Evolutionary conservation across 1,140 invertebrate genomes (phyloP), one percentile per base, ranked within the genome.

Genomic region (Euwallacea similis): DNA sequence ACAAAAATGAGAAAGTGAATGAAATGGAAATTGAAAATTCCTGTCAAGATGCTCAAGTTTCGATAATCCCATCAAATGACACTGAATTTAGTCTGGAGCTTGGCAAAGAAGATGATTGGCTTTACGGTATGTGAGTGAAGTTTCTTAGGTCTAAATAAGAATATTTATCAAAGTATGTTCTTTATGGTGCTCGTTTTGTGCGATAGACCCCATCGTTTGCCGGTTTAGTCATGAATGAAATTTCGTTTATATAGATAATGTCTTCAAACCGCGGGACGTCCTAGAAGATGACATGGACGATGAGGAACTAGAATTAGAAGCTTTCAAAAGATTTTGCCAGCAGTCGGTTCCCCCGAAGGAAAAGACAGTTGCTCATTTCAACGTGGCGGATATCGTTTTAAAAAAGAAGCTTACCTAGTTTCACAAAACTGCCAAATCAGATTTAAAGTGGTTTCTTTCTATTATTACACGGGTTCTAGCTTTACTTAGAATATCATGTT

Each of bases 301-400:
- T 72, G 87, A 87, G 53, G 91, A 92, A 75, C 83, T 88, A 50
- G 90, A 93, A 80, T 79, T 92, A 72, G 91, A 93, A 81, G 90
- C 89, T 50, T 93, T 93, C 80, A 93, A 93, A 81, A 85, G 90
- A 74, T 93, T 93, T 81, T 92, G 90, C 75, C 86, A 88, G 54
- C 88, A 91, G 74, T 90, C 89, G 7, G 86, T 90, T 71, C 89
- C 90, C 50, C 86, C 86, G 0, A 85, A 88, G 71, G 82, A 85
- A 47, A 90, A 90, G 79, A 90, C 90, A 80, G 89, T 92, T 77
- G 78, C 79, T 79, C 79, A 81, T 74, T 74, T 81, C 47, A 80
- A 81, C 64, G 79, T 81, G 16, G 75, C 79, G 63, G 79, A 81
- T 70, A 80, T 80, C 65, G 74, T 80, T 59, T 74, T 80, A 55